Base-by-base conservation (phyloP, 1,140 invertebrate species). In the Uloborus diversus region DNA sequence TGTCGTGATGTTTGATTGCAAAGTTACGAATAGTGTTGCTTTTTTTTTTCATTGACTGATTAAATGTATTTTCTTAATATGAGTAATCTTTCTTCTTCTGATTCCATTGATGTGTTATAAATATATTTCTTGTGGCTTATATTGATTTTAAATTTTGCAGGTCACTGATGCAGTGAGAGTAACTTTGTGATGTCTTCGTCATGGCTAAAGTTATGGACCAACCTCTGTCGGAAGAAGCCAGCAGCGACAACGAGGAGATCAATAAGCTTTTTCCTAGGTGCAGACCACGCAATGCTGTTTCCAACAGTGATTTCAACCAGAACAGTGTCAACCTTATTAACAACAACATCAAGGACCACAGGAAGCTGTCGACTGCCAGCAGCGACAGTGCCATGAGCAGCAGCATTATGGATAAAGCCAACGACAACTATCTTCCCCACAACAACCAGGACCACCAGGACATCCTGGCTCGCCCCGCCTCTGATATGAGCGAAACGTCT, bases 201-300 rank as follows among this genome's bases (percentile, higher is more conserved):
- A 81, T 81, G 79, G 69, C 69, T 37, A 75, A 81, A 81, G 69
- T 81, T 81, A 70, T 81, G 61, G 69, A 75, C 62, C 79, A 81
- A 64, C 79, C 69, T 62, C 14, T 70, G 27, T 81, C 79, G 62
- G 79, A 82, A 71, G 35, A 61, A 65, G 73, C 73, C 30, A 86
- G 85, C 84, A 88, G 87, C 84, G 88, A 86, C 84, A 65, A 90
- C 86, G 92, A 93, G 88, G 91, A 92, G 86, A 93, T 94, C 87
- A 92, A 91, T 83, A 90, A 92, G 85, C 89, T 94, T 81, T 94
- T 94, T 88, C 92, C 93, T 82, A 93, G 93, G 91, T 94, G 92
- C 88, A 89, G 92, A 82, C 92, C 92, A 79, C 88, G 89, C 85
- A 88, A 88, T 83, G 37, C 47, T 30, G 53, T 56, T 42, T 81